Base-by-base conservation (phyloP, 2,113 vertebrate species). In the Lasiurus cinereus region DNA sequence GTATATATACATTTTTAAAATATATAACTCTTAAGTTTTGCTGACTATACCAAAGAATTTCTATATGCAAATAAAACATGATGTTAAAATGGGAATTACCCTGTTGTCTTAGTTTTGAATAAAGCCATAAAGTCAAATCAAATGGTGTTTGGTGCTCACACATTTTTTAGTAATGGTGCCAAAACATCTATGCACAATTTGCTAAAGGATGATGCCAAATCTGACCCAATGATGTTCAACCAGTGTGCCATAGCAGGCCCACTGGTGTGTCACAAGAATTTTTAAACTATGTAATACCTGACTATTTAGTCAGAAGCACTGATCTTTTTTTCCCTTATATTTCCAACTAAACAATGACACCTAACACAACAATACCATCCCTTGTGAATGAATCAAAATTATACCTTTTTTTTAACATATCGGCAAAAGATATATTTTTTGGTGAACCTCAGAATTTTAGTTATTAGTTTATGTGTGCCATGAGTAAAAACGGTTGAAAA, bases 11-110 rank as follows among this genome's bases (percentile, higher is more conserved):
- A 82, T 52, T 62, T 16, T 91, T 10, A 21, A 46, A 52, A 31
- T 66, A 78, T 87, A 10, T 87, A 77, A 72, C 21, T 54, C 6
- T 31, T 83, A 80, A 46, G 8, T 84, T 95, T 96, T 91, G 1
- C 16, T 16, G 66, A 93, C 33, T 48, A 76, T 52, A 13, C 29
- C 89, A 6, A 54, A 88, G 29, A 48, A 64, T 93, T 91, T 90
- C 67, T 93, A 91, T 16, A 80, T 79, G 24, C 15, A 89, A 83
- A 76, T 64, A 13, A 82, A 92, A 43, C 8, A 76, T 8, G 6
- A 22, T 73, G 9, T 77, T 70, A 92, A 64, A 67, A 52, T 54
- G 48, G 13, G 16, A 36, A 3, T 86, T 66, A 36, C 39, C 8
- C 22, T 76, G 10, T 87, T 77, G 11, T 89, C 43, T 77, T 56